These are phyloP conservation scores for Andrena haemorrhoa DNA, from an alignment of 2,888 invertebrate genomes.

Conservation along the genomic window DNA sequence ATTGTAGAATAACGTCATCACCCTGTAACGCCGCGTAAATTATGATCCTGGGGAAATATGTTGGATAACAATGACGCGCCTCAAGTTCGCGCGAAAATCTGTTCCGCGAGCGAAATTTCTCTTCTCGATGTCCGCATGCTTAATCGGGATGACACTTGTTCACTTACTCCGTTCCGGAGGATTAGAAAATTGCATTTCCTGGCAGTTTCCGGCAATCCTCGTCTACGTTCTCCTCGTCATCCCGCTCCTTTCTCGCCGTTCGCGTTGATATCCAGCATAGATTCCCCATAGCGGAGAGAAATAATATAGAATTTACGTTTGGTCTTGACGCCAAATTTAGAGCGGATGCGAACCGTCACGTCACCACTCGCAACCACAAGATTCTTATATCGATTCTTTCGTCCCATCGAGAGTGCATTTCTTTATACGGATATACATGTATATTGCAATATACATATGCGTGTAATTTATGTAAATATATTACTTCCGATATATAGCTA, in stretches of 20 bases:
- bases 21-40: slow-evolving; percentile 41
- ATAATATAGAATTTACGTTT: slow-evolving; percentile 58
- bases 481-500: slow-evolving; percentile 32
- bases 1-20: slow-evolving; percentile 53
- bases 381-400: slow-evolving; percentile 68
- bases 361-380: slow-evolving; percentile 10
- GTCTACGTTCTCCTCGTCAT: background rate
- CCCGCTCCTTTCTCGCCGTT: background rate
- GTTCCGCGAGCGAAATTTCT: background rate
- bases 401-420: slow-evolving; percentile 35
- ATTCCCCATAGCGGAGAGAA: slow-evolving; percentile 45
- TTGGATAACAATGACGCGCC: slow-evolving; percentile 61
- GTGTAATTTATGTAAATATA: slow-evolving; percentile 63
- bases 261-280: slow-evolving; percentile 68
- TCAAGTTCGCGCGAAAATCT: background rate
- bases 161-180: background rate
- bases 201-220: background rate
- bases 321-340: slow-evolving; percentile 36
- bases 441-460: slow-evolving; percentile 48
- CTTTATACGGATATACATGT: slow-evolving; percentile 35
- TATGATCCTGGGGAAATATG: slow-evolving; percentile 61
- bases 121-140: background rate
- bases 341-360: slow-evolving; percentile 14
- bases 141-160: background rate
- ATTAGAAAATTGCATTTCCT: background rate